Base-by-base conservation (phyloP, 2,113 vertebrate genomes). In the Vulpes vulpes region DNA sequence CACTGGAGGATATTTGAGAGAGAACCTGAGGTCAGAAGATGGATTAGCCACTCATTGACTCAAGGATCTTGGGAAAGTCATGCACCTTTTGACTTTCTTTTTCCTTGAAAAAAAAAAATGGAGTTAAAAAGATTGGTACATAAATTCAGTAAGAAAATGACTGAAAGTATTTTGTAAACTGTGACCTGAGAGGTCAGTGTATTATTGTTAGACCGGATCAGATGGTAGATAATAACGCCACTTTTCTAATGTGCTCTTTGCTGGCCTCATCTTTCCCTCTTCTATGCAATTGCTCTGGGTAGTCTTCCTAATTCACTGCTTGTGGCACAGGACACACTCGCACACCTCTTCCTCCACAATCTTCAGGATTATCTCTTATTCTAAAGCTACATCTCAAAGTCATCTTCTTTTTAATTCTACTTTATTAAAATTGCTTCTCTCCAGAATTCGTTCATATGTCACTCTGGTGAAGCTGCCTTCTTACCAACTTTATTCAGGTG, bases 21-120 rank as follows among this genome's bases (percentile, higher is more conserved):
- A 89, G 55, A 80, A 17, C 1, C 43, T 65, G 81, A 8, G 14
- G 20, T 83, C 32, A 43, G 27, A 80, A 82, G 65, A 65, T 12
- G 83, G 22, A 3, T 57, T 87, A 71, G 20, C 15, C 22, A 67
- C n/a, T 87, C 15, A 35, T 1, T 27, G 51, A 32, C 25, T 88
- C 20, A 57, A 87, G 15, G 38, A 89, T 89, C 57, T 95, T 91
- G 65, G 51, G n/a, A 94, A 95, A 96, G 80, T 89, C 49, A 64
- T 30, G 5, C 0, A 60, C 12, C 16, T 11, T 83, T 10, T 51
- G 27, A 53, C 84, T 73, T 92, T 92, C 16, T 79, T 60, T 83
- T 73, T 95, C 15, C 73, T 74, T 84, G 8, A 11, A 22, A 38
- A 51, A 76, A 64, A 64, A 65, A 84, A 92, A 60, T 16, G 32